These are phyloP conservation scores for Oreotrochilus melanogaster DNA, from an alignment of 2,113 vertebrate genomes.

Conservation along the genomic window DNA sequence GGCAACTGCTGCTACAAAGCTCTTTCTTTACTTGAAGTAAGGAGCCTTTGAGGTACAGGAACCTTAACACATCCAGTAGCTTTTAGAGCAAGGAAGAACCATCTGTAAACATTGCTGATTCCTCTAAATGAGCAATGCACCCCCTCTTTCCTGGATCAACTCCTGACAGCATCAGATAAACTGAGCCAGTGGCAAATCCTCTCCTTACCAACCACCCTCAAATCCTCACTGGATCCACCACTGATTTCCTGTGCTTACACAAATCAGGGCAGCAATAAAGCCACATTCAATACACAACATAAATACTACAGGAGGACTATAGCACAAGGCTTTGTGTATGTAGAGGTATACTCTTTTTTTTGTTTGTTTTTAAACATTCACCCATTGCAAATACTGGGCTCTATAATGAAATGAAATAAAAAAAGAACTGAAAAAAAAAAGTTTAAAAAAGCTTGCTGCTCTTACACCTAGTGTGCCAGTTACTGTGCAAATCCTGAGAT, in stretches of 20 bases:
- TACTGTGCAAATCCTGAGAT: constrained; percentile 85
- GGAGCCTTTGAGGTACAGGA: not conserved
- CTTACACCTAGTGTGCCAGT: constrained; percentile 81
- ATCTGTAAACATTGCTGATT: not conserved
- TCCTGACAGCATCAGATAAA: constrained; percentile 7
- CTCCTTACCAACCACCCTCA: not conserved
- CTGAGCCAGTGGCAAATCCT: constrained; percentile 5
- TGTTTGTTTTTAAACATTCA: constrained; percentile 55
- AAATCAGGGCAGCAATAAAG: constrained; percentile 80
- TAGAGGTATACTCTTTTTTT: not conserved
- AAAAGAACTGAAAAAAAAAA: not conserved
- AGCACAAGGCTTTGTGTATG: constrained; percentile 65
- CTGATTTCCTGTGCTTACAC: constrained; percentile 72
- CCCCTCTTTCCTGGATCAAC: constrained; percentile 18
- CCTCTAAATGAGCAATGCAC: not conserved
- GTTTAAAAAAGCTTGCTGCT: constrained; percentile 75
- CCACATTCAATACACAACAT: constrained; percentile 77
- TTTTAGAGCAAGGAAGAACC: not conserved
- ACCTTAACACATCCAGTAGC: not conserved
- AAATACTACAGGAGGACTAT: constrained; percentile 63
- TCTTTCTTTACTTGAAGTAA: not conserved
- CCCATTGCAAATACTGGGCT: constrained; percentile 67
- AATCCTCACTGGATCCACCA: constrained; percentile 34
- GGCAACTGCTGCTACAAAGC: not conserved
- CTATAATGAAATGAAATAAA: constrained; percentile 53